Percentiles rank a stretch among this genome's conserved stretches.
Evolutionary conservation across 2,888 invertebrate species (phyloP).

Genomic region (Petrolisthes manimaculis): DNA sequence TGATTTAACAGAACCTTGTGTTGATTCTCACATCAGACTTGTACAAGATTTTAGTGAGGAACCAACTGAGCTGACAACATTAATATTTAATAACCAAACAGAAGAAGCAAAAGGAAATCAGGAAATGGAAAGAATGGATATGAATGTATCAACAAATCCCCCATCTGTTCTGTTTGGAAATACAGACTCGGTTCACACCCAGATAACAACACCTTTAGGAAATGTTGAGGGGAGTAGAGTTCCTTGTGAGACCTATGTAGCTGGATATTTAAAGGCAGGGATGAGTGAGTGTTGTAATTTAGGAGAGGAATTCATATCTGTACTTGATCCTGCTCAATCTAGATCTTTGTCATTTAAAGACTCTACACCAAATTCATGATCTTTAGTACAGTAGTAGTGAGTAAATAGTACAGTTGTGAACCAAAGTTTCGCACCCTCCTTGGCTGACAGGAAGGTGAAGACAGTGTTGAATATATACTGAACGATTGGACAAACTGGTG

Average conservation of each 20-base stretch:
- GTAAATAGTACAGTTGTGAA: no score
- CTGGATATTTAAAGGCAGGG: constrained; percentile 12
- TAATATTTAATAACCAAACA: constrained; percentile 22
- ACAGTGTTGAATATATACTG: no score
- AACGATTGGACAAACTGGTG: no score
- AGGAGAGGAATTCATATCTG: constrained; percentile 38
- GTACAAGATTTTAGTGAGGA: constrained; percentile 26
- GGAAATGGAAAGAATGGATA: constrained; percentile 9
- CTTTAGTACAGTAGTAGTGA: neutral
- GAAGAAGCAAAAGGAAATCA: neutral
- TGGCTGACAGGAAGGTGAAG: no score
- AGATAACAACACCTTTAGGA: neutral
- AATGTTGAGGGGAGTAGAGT: constrained; percentile 27
- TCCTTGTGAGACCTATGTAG: neutral
- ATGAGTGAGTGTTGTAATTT: constrained; percentile 29
- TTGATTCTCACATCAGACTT: constrained; percentile 16
- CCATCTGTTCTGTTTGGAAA: neutral
- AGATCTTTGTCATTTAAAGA: neutral
- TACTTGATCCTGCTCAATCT: constrained; percentile 13
- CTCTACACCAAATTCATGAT: neutral
- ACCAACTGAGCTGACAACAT: constrained; percentile 15
- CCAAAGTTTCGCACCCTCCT: no score
- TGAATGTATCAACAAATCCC: constrained; percentile 1
- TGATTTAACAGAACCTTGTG: neutral
- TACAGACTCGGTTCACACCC: neutral